Evolutionary conservation across 2,888 invertebrate genomes (phyloP), one percentile per base, ranked within the genome.

Genomic region (Euproctis similis): DNA sequence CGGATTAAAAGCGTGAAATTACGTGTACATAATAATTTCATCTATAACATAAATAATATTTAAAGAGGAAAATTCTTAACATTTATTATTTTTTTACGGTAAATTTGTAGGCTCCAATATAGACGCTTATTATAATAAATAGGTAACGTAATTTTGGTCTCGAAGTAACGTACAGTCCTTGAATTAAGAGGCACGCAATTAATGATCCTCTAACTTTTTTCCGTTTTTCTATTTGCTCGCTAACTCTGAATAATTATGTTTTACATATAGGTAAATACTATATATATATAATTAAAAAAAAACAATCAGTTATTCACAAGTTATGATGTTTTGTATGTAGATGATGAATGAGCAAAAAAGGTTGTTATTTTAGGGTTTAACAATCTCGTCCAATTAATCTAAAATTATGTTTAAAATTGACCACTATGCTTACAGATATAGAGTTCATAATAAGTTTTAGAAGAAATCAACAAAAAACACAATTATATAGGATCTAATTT

Each of bases 401-500:
- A 24, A n/a, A 8, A n/a, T 9, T 2, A 10, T 3, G 10, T 6
- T 19, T n/a, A 19, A 19, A 8, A 8, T 19, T 23, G 7, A 8
- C 22, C 9, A 12, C 11, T 6, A 3, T 11, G 11, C 2, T 12
- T 12, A 11, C 4, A 2, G 7, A 22, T 3, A 22, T n/a, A 19
- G 6, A 3, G 19, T 19, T 19, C 4, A 21, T 21, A 11, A 12
- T 21, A 19, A 4, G 1, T 21, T 8, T 7, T 21, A 10, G 8
- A 19, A 8, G 19, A n/a, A 19, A 28, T 20, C 25, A 27, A 31
- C 30, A 30, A 42, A 52, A 23, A 34, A 25, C n/a, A 12, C 37
- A 40, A 51, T 53, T 47, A 37, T 18, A 31, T 36, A 42, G 43
- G 49, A 51, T 55, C 46, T 56, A 55, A 65, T 65, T 58, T 57